Base-by-base conservation (phyloP, 92 coral and sea anemone species). In the Actinernus sp. region DNA sequence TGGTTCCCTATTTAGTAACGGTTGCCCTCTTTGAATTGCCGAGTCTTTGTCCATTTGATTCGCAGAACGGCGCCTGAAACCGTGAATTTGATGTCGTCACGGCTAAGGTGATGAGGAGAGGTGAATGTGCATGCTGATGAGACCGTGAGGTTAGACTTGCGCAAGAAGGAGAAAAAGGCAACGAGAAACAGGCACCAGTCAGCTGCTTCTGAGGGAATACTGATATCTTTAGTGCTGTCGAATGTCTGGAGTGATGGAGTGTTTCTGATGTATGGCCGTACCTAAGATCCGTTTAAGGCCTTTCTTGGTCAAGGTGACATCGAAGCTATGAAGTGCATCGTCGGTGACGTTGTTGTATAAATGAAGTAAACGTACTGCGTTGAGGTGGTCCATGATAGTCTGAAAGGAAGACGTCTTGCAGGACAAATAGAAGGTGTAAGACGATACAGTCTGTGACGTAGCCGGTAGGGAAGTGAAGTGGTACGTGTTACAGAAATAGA, bases 151-250 rank as follows among this genome's bases (percentile, higher is more conserved):
- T 72, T 60, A 44, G 61, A 73, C 18, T 73, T 73, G 16, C 62
- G 45, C 55, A 69, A 54, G 49, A 73, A 73, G 18, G 71, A 73
- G 46, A 61, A 73, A 47, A 73, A 73, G 2, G 81, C 71, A 21
- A 73, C 81, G 4, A 24, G 34, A 28, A 49, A 60, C 13, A 72
- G 9, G 53, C 60, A 25, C 70, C 70, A 72, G 8, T 37, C 3
- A 13, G 62, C 71, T 3, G 81, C 19, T 40, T 73, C 61, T 3
- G 47, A 12, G 14, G 63, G 40, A 44, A 60, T 17, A 34, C 43
- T 10, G 28, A 31, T 25, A 33, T 73, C 22, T 16, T 20, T 49
- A 30, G 32, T 44, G 60, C 39, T 54, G 70, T 16, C 49, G 12
- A 31, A 61, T 49, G 40, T 26, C 33, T 13, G 32, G n/a, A 12